phyloP scores from a whole-genome alignment of 92 coral and sea anemone genomes.

The Zoanthus sociatus region DNA sequence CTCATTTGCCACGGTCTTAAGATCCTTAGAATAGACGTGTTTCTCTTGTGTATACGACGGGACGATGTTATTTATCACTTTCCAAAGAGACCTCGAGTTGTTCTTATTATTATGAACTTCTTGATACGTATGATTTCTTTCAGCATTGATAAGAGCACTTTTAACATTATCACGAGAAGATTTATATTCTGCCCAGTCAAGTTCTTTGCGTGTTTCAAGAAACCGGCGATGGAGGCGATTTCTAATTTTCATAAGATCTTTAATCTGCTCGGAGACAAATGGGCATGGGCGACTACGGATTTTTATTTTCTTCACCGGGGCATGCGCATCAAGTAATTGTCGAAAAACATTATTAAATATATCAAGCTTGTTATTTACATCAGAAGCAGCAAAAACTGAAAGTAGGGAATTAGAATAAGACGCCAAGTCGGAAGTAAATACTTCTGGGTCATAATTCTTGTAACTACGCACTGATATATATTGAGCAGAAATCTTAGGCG shows the following conservation, averaged over 20 bases:
- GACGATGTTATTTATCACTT: too few relatives aligned
- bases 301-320: background rate
- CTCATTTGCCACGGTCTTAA: too few relatives aligned
- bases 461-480: conserved; percentile 61
- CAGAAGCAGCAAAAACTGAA: background rate
- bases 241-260: too few relatives aligned
- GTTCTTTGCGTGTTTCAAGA: background rate
- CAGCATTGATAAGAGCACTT: background rate
- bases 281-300: conserved; percentile 71
- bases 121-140: conserved; percentile 1
- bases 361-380: background rate
- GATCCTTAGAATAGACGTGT: too few relatives aligned
- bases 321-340: too few relatives aligned
- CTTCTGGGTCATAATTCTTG: background rate
- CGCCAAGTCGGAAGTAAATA: conserved; percentile 25
- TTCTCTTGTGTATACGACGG: too few relatives aligned
- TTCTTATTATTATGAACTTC: too few relatives aligned
- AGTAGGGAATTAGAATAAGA: background rate
- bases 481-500: conserved; percentile 43
- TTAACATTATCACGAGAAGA: conserved; percentile 29
- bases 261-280: conserved; percentile 42
- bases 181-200: conserved; percentile 47
- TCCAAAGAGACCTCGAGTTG: too few relatives aligned
- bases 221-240: too few relatives aligned
- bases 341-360: too few relatives aligned